Conservation (phyloP, 2,113 vertebrate species). For the Monopterus albus region DNA sequence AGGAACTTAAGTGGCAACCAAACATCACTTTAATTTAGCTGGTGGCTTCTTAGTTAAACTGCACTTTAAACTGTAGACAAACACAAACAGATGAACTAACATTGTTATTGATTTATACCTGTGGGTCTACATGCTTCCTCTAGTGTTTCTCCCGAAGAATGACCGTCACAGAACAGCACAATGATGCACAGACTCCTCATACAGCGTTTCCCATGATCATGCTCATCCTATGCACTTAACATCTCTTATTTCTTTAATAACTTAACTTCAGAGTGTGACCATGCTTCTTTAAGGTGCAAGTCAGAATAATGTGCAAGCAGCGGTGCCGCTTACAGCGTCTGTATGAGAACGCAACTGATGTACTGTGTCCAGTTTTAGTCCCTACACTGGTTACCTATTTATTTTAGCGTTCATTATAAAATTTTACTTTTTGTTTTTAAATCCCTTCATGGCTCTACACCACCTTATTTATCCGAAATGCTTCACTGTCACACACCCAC, state of each 20-base stretch:
- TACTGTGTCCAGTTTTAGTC: not conserved
- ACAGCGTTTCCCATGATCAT: conserved; percentile 13
- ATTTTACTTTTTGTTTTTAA: too few species aligned
- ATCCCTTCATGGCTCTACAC: too few species aligned
- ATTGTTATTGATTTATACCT: not conserved
- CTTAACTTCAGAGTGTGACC: not conserved
- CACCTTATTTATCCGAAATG: too few species aligned
- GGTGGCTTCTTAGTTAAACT: not conserved
- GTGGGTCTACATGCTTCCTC: not conserved
- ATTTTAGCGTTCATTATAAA: too few species aligned
- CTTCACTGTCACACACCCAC: too few species aligned
- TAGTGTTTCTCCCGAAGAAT: not conserved
- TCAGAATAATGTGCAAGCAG: not conserved
- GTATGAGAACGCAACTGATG: not conserved
- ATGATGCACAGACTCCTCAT: conserved; percentile 11
- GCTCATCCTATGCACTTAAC: conserved; percentile 17
- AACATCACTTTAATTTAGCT: too few species aligned
- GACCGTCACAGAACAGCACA: conserved; percentile 16
- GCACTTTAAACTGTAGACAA: not conserved
- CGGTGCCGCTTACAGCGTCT: not conserved
- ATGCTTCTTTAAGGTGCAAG: not conserved
- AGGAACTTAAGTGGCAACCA: too few species aligned
- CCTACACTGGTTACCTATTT: too few species aligned
- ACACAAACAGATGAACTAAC: not conserved
- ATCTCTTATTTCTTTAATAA: not conserved